These are phyloP conservation scores for Emydocephalus ijimae DNA, from an alignment of 2,113 vertebrate genomes.

Conservation along the genomic window DNA sequence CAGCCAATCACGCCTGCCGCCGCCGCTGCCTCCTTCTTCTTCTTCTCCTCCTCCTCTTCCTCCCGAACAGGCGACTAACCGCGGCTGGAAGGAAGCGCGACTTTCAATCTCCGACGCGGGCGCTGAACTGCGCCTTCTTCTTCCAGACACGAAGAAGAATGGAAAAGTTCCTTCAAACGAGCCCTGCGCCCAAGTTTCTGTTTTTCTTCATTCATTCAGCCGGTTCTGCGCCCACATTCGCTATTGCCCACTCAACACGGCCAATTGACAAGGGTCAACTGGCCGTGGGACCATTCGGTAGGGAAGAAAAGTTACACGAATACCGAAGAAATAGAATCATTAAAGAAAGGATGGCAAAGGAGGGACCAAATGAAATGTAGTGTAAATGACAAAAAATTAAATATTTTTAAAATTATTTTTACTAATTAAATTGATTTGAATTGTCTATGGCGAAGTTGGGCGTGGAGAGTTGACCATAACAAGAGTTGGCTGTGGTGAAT, in stretches of 20 bases:
- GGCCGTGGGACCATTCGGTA: not conserved
- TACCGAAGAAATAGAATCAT: not conserved
- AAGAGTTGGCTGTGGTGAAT: not conserved
- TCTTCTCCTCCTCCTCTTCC: not conserved
- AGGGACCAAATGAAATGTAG: not conserved
- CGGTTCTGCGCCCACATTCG: not conserved
- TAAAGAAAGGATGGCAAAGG: not conserved
- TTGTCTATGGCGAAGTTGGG: too few relatives aligned
- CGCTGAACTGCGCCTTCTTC: not conserved
- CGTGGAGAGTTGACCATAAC: not conserved
- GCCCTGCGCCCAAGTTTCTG: not conserved
- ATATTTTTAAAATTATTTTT: not conserved
- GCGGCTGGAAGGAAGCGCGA: not conserved
- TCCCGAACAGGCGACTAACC: not conserved
- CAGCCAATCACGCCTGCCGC: not conserved
- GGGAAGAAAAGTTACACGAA: accelerated
- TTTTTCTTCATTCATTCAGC: not conserved
- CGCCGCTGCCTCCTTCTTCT: not conserved
- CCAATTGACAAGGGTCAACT: too few relatives aligned
- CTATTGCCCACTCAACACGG: too few relatives aligned
- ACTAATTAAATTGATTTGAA: not conserved
- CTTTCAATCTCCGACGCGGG: not conserved
- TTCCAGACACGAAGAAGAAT: not conserved
- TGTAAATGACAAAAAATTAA: not conserved
- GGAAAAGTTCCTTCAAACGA: not conserved